Evolutionary conservation across 2,888 invertebrate genomes (phyloP), one percentile per base, ranked within the genome.

Genomic region (Artemia sp.): DNA sequence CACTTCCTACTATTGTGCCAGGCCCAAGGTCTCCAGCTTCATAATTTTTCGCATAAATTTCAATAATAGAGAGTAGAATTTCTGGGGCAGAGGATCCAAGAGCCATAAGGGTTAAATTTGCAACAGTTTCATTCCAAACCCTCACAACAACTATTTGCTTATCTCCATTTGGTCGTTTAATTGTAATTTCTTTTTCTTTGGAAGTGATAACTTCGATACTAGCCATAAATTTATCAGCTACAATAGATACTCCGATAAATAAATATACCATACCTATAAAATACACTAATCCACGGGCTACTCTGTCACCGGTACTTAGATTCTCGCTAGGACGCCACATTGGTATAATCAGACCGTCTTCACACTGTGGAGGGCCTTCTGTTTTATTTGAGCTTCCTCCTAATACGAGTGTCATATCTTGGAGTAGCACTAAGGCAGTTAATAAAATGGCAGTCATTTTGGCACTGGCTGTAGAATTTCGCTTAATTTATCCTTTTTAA

Each of bases 121-220:
- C 96, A 66, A 98, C 97, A 3, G 98, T 97, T 79, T 97, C 97
- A 80, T 98, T 98, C 98, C 98, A 98, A 71, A 98, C 90, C 71
- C 96, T 84, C 14, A 98, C 96, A 69, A 88, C 88, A 66, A 97
- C 83, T 74, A 90, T 89, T 76, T 93, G 90, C 12, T 85, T 85
- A 72, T 92, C 90, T 72, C 92, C 91, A 76, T 89, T 90, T 73
- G 89, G 86, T 73, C 90, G 88, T 76, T 90, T 89, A 72, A 98
- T 88, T 75, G 88, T 86, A 76, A 98, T 88, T 79, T 94, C 92
- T 76, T 92, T 90, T 79, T 98, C 97, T 78, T 94, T 89, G 0
- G 96, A 95, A 69, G 97, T 98, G 78, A 98, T 98, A 74, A 94
- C 95, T 83, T 98, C 98, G 78, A 98, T 98, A 75, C 96, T 90